A percentile compares a stretch with the other conserved stretches of the same genome.
phyloP scores from a whole-genome alignment of 2,888 invertebrate genomes.

The Temnothorax unifasciatus region DNA sequence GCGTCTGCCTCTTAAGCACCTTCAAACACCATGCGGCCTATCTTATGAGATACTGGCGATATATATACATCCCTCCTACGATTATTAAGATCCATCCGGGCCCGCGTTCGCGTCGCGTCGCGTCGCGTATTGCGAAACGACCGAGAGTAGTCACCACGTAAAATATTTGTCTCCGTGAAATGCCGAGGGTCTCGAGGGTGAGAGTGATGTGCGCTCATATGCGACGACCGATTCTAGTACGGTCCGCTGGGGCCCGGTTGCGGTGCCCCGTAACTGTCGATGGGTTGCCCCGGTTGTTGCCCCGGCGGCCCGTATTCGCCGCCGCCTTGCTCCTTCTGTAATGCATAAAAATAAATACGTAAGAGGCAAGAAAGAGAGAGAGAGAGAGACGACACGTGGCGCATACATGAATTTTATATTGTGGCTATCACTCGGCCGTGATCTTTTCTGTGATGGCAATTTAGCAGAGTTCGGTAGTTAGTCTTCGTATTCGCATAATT shows the following conservation, averaged over 20 bases:
- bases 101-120: neutral
- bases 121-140: constrained; percentile 14
- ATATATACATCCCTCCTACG: constrained; percentile 46
- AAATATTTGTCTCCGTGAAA: neutral
- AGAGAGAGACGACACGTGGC: neutral
- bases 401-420: constrained; percentile 21
- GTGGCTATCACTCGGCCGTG: constrained; percentile 6
- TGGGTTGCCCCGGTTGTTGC: constrained; percentile 75
- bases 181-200: constrained; percentile 27
- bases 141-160: constrained; percentile 29
- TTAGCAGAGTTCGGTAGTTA: neutral
- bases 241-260: constrained; percentile 77
- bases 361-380: neutral
- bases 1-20: constrained; percentile 43
- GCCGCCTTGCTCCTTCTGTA: constrained; percentile 82
- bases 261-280: constrained; percentile 87
- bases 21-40: constrained; percentile 44
- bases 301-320: constrained; percentile 84
- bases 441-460: constrained; percentile 26
- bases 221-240: constrained; percentile 70
- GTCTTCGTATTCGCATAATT: constrained; percentile 19
- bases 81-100: constrained; percentile 24
- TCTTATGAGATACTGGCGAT: constrained; percentile 29
- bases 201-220: neutral
- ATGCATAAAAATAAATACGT: constrained; percentile 47